Conservation (phyloP, 2,113 vertebrate genomes). For the Dicrurus megarhynchus region DNA sequence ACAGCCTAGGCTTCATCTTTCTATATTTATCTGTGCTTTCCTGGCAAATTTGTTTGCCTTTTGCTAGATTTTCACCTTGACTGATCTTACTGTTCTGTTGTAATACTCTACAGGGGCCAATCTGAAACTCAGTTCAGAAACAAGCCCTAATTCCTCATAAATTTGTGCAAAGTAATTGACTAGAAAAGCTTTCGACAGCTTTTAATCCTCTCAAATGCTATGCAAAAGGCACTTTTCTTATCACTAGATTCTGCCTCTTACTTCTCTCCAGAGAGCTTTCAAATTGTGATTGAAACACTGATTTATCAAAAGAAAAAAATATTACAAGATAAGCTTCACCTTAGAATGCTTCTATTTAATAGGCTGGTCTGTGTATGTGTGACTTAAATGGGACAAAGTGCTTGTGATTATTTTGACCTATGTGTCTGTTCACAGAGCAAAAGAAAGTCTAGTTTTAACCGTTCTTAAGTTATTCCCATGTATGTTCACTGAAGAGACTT, state of each 20-base stretch:
- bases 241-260: background rate
- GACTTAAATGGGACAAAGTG: background rate
- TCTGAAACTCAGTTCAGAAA: background rate
- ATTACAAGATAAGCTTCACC: background rate
- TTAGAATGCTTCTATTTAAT: background rate
- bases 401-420: background rate
- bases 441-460: background rate
- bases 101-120: background rate
- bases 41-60: background rate
- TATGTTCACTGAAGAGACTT: background rate
- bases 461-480: background rate
- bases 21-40: background rate
- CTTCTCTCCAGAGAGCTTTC: background rate
- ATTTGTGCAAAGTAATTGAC: background rate
- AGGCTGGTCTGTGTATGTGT: background rate
- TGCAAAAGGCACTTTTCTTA: background rate
- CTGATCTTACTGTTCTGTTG: background rate
- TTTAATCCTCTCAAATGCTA: background rate
- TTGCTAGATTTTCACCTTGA: background rate
- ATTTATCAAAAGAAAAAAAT: background rate
- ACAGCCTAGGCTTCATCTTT: background rate
- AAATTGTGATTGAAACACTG: background rate
- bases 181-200: background rate
- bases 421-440: background rate
- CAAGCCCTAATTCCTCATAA: background rate